A percentile compares a stretch with the other conserved stretches of the same genome.
These are phyloP conservation scores for Platichthys flesus DNA, from an alignment of 2,113 vertebrate species.

Conservation along the genomic window DNA sequence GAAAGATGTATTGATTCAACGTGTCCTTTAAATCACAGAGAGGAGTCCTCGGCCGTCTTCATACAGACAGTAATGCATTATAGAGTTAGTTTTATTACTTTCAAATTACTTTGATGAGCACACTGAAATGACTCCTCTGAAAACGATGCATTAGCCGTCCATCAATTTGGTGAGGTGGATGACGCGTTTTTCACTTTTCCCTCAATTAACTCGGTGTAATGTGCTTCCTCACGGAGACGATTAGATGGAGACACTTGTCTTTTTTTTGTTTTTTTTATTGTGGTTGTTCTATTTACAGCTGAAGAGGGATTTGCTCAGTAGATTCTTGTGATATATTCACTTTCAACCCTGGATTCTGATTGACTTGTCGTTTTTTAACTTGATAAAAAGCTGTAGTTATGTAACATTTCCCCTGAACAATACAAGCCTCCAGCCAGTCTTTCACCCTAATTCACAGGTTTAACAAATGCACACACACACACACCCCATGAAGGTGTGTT, in stretches of 20 bases:
- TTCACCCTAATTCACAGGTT: background rate
- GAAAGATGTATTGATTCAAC: slow-evolving; percentile 38
- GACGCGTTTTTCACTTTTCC: slow-evolving; percentile 53
- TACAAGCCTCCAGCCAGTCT: background rate
- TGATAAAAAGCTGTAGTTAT: slow-evolving; percentile 3
- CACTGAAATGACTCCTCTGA: slow-evolving; percentile 42
- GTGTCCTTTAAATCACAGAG: slow-evolving; percentile 54
- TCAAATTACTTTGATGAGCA: slow-evolving; percentile 69
- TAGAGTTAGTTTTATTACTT: slow-evolving; percentile 64
- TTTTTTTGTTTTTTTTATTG: background rate
- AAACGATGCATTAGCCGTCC: slow-evolving; percentile 60
- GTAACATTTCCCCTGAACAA: background rate
- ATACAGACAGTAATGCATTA: slow-evolving; percentile 53
- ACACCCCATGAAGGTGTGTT: slow-evolving; percentile 27
- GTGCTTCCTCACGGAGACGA: slow-evolving; percentile 45
- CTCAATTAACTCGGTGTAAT: slow-evolving; percentile 64
- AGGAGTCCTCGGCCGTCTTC: slow-evolving; percentile 33
- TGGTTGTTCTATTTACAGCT: slow-evolving; percentile 45
- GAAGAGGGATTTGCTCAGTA: slow-evolving; percentile 32
- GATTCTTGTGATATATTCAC: slow-evolving; percentile 11
- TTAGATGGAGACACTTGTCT: slow-evolving; percentile 43
- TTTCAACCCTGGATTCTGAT: slow-evolving; percentile 24
- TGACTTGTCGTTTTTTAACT: slow-evolving; percentile 15
- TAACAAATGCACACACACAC: background rate
- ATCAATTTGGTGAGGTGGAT: slow-evolving; percentile 63